Base-by-base conservation (phyloP, 1,140 invertebrate genomes). In the Psilanteris sp. region DNA sequence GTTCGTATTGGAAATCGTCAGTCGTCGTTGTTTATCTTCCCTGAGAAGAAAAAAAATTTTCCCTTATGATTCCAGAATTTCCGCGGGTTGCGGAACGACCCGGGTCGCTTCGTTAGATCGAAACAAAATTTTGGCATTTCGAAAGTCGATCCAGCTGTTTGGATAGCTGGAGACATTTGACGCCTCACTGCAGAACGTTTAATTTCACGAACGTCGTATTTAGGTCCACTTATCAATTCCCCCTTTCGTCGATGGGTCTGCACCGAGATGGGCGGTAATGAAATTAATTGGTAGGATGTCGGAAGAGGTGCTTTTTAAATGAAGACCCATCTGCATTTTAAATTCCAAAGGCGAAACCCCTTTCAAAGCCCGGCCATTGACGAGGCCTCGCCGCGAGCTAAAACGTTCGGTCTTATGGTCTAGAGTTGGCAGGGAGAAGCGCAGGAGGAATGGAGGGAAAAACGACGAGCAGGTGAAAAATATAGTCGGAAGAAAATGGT, bases 201-300 rank as follows among this genome's bases (percentile, higher is more conserved):
- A 31, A 10, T 22, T 37, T 18, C 48, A 8, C 6, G 22, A 55
- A 32, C 41, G 44, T 34, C 44, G 43, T 61, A 70, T 70, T 59
- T 59, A 20, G 55, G 54, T 22, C 27, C 55, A 61, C 54, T 52
- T 62, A 55, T 62, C 48, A 46, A 13, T 39, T 43, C 26, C 22
- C 18, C 22, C 18, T 61, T 71, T 71, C 13, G 46, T 71, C 36
- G 44, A 71, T 54, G 55, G 29, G 13, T 50, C 50, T 43, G 34
- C 44, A 31, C 4, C 43, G 32, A 48, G 64, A 59, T 50, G 37
- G 36, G 36, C 43, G 61, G 75, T 81, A 83, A 85, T 85, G 77
- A 85, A 85, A 83, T 85, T 85, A 85, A 83, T 85, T 83, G 80
- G 76, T 59, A 67, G 59, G 46, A 74, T 72, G 81, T 80, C 68